Evolutionary conservation across 2,888 invertebrate species (phyloP), one percentile per base, ranked within the genome.

Genomic region (Hemaris fuciformis): DNA sequence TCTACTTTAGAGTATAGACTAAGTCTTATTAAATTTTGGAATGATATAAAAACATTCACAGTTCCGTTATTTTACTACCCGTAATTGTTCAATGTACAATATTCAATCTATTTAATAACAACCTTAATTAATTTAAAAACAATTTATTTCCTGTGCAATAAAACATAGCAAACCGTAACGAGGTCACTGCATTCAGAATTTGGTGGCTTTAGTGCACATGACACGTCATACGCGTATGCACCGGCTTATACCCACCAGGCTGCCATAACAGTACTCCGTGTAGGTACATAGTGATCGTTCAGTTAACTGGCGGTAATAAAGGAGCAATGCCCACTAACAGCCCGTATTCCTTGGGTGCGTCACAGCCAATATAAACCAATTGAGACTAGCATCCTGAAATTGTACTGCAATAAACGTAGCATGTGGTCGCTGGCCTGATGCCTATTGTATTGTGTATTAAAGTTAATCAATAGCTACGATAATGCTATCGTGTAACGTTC

Each of bases 311-410:
- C 43, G 34, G 68, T 62, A 56, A 61, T 57, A 31, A 43, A 27
- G 53, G 53, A 53, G 53, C 31, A 53, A 31, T 53, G 27, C 48
- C 62, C 63, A 68, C 73, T 73, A 73, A 72, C 66, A 64, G 66
- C 67, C 70, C 41, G 20, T 53, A 43, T 59, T 59, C 43, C 43
- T 77, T 73, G 83, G 83, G 80, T 78, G 84, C 79, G 85, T 77
- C 81, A 80, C 74, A 80, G 77, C 77, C 80, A 84, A 89, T 88
- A 85, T 86, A 86, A 85, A 80, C 83, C 89, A 91, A 91, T 91
- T 91, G 87, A 83, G 77, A 67, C 70, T 72, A 76, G 73, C 76
- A 80, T 84, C 85, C 83, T 81, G 79, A 31, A 53, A 31, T 53
- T 53, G 53, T 53, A 53, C 31, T 59, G 60, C 25, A 34, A 60